Evolutionary conservation across 2,113 vertebrate species (phyloP).

Genomic region (Thalassarche chlororhynchos): DNA sequence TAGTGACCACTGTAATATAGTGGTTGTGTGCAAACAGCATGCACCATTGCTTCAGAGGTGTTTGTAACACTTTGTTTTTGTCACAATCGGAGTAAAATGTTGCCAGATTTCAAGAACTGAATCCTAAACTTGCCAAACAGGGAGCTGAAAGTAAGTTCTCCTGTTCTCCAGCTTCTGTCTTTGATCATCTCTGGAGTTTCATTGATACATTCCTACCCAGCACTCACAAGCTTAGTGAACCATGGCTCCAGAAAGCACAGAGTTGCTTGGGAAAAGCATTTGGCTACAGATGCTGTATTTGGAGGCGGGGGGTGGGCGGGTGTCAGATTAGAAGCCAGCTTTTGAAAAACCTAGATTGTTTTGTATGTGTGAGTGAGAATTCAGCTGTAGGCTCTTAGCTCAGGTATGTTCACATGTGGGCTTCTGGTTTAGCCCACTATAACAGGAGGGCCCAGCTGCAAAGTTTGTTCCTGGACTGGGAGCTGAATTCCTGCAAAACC

Average conservation of each 20-base stretch:
- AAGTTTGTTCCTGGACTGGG: slow-evolving; percentile 1
- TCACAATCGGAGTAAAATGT: not conserved
- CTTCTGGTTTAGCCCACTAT: not conserved
- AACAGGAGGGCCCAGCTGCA: slow-evolving; percentile 51
- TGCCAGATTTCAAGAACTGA: not conserved
- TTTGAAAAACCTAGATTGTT: slow-evolving; percentile 5
- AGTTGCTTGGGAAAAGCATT: slow-evolving; percentile 23
- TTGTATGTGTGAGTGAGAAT: not conserved
- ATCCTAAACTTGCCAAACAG: not conserved
- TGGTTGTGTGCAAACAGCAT: slow-evolving; percentile 45
- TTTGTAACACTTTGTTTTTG: not conserved
- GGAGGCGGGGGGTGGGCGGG: not conserved
- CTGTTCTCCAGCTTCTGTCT: not conserved
- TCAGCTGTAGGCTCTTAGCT: slow-evolving; percentile 33
- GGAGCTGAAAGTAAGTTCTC: not conserved
- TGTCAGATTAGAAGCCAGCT: not conserved
- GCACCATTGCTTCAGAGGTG: not conserved
- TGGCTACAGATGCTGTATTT: not conserved
- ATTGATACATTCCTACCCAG: slow-evolving; percentile 9
- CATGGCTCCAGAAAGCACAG: slow-evolving; percentile 4
- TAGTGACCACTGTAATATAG: slow-evolving; percentile 39
- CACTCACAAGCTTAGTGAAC: not conserved
- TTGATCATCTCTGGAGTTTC: slow-evolving; percentile 25
- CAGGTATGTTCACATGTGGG: slow-evolving; percentile 18
- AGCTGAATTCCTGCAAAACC: slow-evolving; percentile 43